These are phyloP conservation scores for Pyxicephalus adspersus DNA, from an alignment of 2,113 vertebrate genomes.

Conservation along the genomic window DNA sequence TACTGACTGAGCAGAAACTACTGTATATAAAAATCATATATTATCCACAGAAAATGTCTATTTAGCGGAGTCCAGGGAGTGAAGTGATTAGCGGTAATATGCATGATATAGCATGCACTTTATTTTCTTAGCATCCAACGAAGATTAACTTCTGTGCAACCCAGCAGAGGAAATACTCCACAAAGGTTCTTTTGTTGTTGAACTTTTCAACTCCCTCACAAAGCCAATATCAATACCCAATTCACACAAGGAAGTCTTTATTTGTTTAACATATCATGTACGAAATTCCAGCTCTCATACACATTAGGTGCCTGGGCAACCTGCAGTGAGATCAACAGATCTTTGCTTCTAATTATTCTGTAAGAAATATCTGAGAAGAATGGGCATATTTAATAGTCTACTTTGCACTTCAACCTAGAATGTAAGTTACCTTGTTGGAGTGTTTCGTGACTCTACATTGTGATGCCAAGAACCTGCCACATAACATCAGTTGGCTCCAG, in stretches of 20 bases:
- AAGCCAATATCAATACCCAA: constrained; percentile 28
- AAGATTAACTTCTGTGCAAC: constrained; percentile 32
- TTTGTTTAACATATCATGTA: not conserved
- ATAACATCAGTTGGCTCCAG: no score
- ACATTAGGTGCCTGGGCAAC: not conserved
- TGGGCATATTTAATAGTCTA: no score
- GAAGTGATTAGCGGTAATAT: not conserved
- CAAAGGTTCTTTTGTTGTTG: constrained; percentile 41
- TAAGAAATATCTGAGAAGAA: not conserved
- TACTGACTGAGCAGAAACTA: no score
- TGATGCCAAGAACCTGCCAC: no score
- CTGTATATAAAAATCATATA: no score
- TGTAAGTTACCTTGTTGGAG: no score
- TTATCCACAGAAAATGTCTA: not conserved
- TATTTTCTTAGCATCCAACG: not conserved
- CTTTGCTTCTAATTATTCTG: not conserved
- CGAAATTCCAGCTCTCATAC: not conserved
- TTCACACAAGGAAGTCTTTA: constrained; percentile 39
- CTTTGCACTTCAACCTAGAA: no score
- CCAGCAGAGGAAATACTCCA: not conserved
- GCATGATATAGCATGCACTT: not conserved
- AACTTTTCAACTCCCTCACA: constrained; percentile 47
- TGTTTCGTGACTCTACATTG: no score
- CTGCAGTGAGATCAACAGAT: not conserved
- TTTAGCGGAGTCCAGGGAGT: not conserved